These are phyloP conservation scores for Lates calcarifer DNA, from an alignment of 2,113 vertebrate species.

Conservation along the genomic window DNA sequence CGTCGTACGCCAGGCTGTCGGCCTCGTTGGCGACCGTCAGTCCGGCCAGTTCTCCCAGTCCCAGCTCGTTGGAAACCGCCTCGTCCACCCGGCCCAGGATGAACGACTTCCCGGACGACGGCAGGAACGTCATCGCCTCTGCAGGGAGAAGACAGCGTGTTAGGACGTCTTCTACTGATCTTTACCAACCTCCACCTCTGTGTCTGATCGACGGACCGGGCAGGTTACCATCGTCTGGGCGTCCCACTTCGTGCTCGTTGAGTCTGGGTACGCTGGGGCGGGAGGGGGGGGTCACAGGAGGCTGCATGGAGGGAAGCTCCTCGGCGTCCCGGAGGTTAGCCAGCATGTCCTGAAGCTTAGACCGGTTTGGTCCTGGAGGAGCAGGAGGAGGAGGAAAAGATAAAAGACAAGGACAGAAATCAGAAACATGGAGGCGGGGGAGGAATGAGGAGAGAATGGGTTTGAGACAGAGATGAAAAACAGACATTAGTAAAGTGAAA, in stretches of 20 bases:
- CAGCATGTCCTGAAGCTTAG: conserved; percentile 98
- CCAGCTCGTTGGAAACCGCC: conserved; percentile 92
- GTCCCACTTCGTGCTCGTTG: conserved; percentile 89
- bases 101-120: conserved; percentile 94
- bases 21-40: conserved; percentile 97
- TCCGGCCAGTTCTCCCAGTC: conserved; percentile 94
- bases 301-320: conserved; percentile 83
- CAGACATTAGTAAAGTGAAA: neutral
- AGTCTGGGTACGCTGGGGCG: conserved; percentile 89
- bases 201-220: no score
- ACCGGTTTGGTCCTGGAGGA: conserved; percentile 85
- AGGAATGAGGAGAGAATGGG: neutral
- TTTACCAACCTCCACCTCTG: neutral
- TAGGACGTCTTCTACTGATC: neutral
- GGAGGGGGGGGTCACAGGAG: conserved; percentile 87
- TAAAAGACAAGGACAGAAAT: neutral
- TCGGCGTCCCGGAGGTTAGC: conserved; percentile 95
- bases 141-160: conserved; percentile 69
- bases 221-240: conserved; percentile 90
- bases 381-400: neutral
- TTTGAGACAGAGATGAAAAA: neutral
- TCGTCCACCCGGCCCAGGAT: conserved; percentile 92
- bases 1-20: conserved; percentile 91
- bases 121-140: conserved; percentile 94
- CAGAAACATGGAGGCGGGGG: neutral